Evolutionary conservation across 2,888 invertebrate genomes (phyloP).

Genomic region (Orthosia incerta): DNA sequence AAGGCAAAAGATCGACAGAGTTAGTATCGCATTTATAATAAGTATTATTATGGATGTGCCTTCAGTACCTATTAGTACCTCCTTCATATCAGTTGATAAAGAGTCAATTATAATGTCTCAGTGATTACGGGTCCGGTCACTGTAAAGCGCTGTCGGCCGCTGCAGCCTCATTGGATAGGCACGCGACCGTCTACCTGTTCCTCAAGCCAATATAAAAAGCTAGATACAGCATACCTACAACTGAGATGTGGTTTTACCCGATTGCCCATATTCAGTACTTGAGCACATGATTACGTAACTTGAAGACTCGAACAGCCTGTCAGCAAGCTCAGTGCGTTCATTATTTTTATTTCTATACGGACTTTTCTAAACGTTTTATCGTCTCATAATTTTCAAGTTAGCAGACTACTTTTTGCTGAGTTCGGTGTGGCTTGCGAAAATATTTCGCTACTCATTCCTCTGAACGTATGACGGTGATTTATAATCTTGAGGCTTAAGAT

Average conservation of each 20-base stretch:
- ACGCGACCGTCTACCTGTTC: constrained; percentile 78
- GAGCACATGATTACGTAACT: constrained; percentile 54
- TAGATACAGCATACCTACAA: constrained; percentile 62
- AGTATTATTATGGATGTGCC: too few species aligned
- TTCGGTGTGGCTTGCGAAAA: constrained; percentile 29
- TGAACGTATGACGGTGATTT: constrained; percentile 38
- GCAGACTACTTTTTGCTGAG: constrained; percentile 46
- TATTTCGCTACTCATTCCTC: constrained; percentile 34
- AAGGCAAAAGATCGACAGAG: too few species aligned
- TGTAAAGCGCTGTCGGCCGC: constrained; percentile 46
- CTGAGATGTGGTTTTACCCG: constrained; percentile 63
- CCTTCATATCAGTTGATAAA: constrained; percentile 45
- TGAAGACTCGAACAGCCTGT: constrained; percentile 26
- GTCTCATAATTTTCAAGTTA: constrained; percentile 46
- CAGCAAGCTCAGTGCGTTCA: constrained; percentile 19
- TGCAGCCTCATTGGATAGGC: constrained; percentile 77
- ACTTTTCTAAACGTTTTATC: constrained; percentile 45
- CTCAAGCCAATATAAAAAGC: constrained; percentile 60
- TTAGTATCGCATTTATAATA: too few species aligned
- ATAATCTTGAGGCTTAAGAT: constrained; percentile 15
- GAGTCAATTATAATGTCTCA: constrained; percentile 62
- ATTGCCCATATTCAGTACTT: constrained; percentile 63
- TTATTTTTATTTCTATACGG: constrained; percentile 38
- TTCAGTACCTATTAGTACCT: constrained; percentile 17
- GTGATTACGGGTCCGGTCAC: constrained; percentile 53